Conservation (phyloP, 1,140 invertebrate species). For the Arion vulgaris region DNA sequence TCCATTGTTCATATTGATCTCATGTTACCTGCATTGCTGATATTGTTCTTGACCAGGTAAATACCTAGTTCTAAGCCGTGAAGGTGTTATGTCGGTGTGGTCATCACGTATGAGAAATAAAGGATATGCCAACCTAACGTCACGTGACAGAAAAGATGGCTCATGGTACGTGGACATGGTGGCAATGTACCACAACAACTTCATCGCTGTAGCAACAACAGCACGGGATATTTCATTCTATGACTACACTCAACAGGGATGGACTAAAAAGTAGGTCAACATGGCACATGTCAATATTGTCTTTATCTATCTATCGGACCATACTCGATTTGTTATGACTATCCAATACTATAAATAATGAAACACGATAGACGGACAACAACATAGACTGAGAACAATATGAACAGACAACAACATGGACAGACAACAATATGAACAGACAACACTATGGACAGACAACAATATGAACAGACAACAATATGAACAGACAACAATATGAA, state of each 20-base stretch:
- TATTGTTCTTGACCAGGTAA: too few species aligned
- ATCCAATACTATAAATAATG: too few species aligned
- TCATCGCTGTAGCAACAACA: constrained; percentile 59
- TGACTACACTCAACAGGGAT: constrained; percentile 55
- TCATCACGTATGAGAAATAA: constrained; percentile 2
- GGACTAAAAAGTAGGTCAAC: constrained; percentile 48
- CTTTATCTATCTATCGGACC: neutral
- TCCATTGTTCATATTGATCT: too few species aligned
- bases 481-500: too few species aligned
- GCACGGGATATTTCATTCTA: constrained; percentile 62
- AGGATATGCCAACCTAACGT: constrained; percentile 12
- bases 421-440: too few species aligned
- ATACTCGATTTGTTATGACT: neutral
- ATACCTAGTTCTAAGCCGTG: constrained; percentile 33
- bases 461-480: too few species aligned
- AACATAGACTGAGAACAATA: too few species aligned
- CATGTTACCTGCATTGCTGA: too few species aligned
- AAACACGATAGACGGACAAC: too few species aligned
- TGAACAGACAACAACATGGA: too few species aligned
- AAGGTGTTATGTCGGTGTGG: constrained; percentile 35
- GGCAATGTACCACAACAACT: constrained; percentile 62
- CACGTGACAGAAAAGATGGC: constrained; percentile 43
- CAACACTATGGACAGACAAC: too few species aligned
- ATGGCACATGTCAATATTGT: too few species aligned
- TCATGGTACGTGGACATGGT: constrained; percentile 63